Evolutionary conservation across 2,888 invertebrate genomes (phyloP).

Genomic region (Rhamphomyia laevipes): DNA sequence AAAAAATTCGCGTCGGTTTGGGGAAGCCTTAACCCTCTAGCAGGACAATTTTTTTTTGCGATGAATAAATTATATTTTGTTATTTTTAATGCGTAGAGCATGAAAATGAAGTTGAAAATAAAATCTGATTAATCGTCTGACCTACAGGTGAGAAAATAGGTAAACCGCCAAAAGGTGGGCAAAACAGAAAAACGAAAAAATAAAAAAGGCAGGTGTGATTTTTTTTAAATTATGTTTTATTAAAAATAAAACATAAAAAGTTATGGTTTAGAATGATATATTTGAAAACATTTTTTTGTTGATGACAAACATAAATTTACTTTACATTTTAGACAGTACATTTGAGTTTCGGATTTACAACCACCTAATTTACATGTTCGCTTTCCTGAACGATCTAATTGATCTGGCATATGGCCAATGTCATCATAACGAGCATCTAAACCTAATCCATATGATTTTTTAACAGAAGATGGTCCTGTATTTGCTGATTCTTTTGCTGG

Average conservation of each 20-base stretch:
- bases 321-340: conserved; percentile 5
- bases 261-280: conserved; percentile 2
- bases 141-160: neutral
- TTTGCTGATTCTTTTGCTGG: conserved; percentile 2
- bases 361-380: conserved; percentile 4
- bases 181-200: neutral
- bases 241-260: neutral
- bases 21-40: neutral
- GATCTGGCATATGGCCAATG: conserved; percentile 5
- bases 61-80: neutral
- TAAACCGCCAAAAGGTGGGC: conserved; percentile 1
- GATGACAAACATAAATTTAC: conserved; percentile 7
- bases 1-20: too few species aligned
- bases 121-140: neutral
- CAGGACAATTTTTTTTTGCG: neutral
- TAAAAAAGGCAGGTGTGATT: conserved; percentile 1
- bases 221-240: neutral
- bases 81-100: neutral
- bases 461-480: conserved; percentile 2
- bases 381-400: conserved; percentile 5
- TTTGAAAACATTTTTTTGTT: conserved; percentile 8
- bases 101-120: neutral
- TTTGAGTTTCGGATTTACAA: conserved; percentile 8
- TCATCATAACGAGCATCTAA: conserved; percentile 2
- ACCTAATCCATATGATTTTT: conserved; percentile 3